phyloP scores from a whole-genome alignment of 2,888 invertebrate species.

The Agonopterix heracliana region DNA sequence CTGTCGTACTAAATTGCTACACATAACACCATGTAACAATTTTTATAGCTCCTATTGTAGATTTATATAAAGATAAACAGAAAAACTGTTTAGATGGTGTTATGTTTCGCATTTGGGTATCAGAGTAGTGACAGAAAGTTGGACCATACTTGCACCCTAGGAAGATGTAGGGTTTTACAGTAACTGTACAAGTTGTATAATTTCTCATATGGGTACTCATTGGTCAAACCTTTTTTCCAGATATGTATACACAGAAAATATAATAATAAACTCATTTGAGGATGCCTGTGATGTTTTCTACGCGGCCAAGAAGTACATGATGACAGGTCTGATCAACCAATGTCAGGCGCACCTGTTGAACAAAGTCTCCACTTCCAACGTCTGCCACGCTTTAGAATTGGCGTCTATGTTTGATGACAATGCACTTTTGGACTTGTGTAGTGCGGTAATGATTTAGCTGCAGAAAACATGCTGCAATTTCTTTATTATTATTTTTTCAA shows the following conservation, averaged over 20 bases:
- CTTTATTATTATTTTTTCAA: neutral
- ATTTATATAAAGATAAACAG: too few relatives aligned
- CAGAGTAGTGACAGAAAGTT: too few relatives aligned
- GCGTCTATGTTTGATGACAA: conserved; percentile 90
- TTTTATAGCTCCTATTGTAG: too few relatives aligned
- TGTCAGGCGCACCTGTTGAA: conserved; percentile 90
- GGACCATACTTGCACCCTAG: too few relatives aligned
- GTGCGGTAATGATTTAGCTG: conserved; percentile 70
- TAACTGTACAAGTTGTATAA: too few relatives aligned
- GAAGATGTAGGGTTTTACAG: too few relatives aligned
- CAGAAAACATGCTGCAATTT: neutral
- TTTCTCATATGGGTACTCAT: too few relatives aligned
- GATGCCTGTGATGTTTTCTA: conserved; percentile 91
- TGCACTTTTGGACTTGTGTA: conserved; percentile 85
- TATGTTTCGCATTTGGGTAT: too few relatives aligned
- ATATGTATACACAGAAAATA: conserved; percentile 88
- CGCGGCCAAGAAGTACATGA: conserved; percentile 91
- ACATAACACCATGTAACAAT: too few relatives aligned
- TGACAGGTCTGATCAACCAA: conserved; percentile 87
- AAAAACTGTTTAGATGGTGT: too few relatives aligned
- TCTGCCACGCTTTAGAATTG: conserved; percentile 90
- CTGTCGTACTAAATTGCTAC: too few relatives aligned
- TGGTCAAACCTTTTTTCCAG: conserved; percentile 60
- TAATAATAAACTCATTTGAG: conserved; percentile 87
- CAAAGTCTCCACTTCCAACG: conserved; percentile 85